Base-by-base conservation (phyloP, 2,797 vertebrate species). In the Scolopax bukidnonensis region DNA sequence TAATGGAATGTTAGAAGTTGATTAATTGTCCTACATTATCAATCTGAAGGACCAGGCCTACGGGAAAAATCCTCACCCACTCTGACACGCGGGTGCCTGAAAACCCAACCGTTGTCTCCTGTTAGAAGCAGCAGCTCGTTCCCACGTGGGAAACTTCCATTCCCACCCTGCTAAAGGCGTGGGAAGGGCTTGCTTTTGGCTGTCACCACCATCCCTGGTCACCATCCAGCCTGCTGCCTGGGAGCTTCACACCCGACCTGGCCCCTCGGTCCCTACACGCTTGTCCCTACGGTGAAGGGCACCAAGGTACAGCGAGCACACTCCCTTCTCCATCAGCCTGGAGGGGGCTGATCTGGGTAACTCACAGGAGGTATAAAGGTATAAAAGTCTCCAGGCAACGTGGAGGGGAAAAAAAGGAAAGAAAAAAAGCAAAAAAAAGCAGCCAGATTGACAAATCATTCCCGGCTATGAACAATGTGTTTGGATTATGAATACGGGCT, bases 321-420 rank as follows among this genome's bases (percentile, higher is more conserved):
- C 93, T 87, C 96, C 71, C 94, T 98, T 97, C 96, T 97, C 89
- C 83, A 89, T 50, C 45, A 64, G 38, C 75, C 92, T 97, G 97
- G 96, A 97, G 47, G 24, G 19, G 6, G 36, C 79, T 86, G 60
- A 69, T 97, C 96, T 94, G 96, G 91, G 92, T 97, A 97, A 96
- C 81, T 81, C 59, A 92, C 67, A 87, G 92, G 75, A 92, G 90
- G 64, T 36, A 36, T 36, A 36, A 36, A 94, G 51, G 84, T 25
- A 75, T 51, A 83, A 63, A 86, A 75, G 87, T 91, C 68, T 91
- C 94, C 60, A 93, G 84, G 95, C 78, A 97, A 97, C 33, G 38
- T 0, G 4, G 5, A 3, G 10, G 20, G 11, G 45, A 11, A 43
- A 43, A 43, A 43, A 43, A 45, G 43, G 41, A 43, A 43, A 43